phyloP scores from a whole-genome alignment of 2,113 vertebrate genomes.

The Tupaia chinensis region DNA sequence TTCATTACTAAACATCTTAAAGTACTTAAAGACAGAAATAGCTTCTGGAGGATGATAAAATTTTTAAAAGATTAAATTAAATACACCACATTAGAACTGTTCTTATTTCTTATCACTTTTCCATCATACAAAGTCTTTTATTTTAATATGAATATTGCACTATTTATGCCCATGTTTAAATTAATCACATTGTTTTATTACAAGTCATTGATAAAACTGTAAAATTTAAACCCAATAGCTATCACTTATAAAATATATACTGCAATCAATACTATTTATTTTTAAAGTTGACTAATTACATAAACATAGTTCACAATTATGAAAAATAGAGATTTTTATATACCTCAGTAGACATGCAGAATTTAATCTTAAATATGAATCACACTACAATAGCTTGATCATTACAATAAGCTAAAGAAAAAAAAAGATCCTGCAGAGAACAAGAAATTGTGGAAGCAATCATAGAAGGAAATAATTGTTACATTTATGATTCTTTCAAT shows the following conservation, averaged over 20 bases:
- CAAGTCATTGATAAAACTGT: slow-evolving; percentile 59
- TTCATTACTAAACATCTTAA: slow-evolving; percentile 62
- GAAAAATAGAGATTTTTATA: slow-evolving; percentile 67
- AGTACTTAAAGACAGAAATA: slow-evolving; percentile 71
- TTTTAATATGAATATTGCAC: slow-evolving; percentile 16
- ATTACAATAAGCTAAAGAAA: slow-evolving; percentile 76
- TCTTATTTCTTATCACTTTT: slow-evolving; percentile 60
- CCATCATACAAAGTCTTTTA: not conserved
- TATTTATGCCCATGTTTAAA: slow-evolving; percentile 62
- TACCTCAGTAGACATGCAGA: slow-evolving; percentile 73
- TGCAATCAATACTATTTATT: slow-evolving; percentile 68
- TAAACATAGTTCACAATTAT: slow-evolving; percentile 66
- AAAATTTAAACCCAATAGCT: slow-evolving; percentile 68
- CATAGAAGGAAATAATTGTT: slow-evolving; percentile 84
- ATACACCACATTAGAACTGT: slow-evolving; percentile 43
- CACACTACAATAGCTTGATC: slow-evolving; percentile 76
- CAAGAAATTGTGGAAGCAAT: slow-evolving; percentile 83
- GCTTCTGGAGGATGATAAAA: slow-evolving; percentile 38
- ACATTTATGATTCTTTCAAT: slow-evolving; percentile 84
- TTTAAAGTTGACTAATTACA: slow-evolving; percentile 73
- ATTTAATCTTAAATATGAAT: slow-evolving; percentile 83
- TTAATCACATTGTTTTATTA: slow-evolving; percentile 52
- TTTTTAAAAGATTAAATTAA: slow-evolving; percentile 71
- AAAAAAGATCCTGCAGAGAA: slow-evolving; percentile 81
- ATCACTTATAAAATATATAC: slow-evolving; percentile 57